Conservation (phyloP, 2,888 invertebrate species). For the Lasioglossum zephyrum region DNA sequence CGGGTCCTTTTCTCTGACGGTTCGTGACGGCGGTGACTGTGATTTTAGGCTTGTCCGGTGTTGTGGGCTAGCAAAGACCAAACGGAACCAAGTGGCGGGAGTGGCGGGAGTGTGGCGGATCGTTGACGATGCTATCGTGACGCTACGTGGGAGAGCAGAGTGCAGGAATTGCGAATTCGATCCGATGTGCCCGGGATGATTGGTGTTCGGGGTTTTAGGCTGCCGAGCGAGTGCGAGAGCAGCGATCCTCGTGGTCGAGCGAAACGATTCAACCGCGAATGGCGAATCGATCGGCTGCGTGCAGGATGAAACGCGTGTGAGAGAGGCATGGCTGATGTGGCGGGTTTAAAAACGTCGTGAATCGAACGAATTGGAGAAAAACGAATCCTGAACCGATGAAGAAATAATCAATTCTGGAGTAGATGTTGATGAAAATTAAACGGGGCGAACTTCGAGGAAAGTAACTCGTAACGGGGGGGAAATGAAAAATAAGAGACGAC, state of each 20-base stretch:
- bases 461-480: background rate
- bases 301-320: background rate
- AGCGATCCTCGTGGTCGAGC: conserved; percentile 13
- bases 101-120: background rate
- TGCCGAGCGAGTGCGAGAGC: background rate
- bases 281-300: conserved; percentile 14
- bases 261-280: conserved; percentile 1
- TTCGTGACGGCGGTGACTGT: conserved; percentile 9
- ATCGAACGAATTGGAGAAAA: background rate
- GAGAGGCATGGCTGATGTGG: conserved; percentile 19
- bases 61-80: background rate
- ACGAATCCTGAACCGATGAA: background rate
- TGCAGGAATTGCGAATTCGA: background rate
- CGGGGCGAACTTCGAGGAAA: background rate
- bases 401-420: conserved; percentile 6
- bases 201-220: background rate
- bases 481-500: conserved; percentile 3
- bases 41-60: conserved; percentile 30
- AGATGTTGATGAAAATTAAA: background rate
- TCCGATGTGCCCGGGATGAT: background rate
- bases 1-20: conserved; percentile 40
- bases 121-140: conserved; percentile 3
- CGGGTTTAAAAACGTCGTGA: background rate
- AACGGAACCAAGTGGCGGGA: conserved; percentile 19
- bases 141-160: background rate